Conservation (phyloP, 1,140 invertebrate species). For the Homarus americanus region DNA sequence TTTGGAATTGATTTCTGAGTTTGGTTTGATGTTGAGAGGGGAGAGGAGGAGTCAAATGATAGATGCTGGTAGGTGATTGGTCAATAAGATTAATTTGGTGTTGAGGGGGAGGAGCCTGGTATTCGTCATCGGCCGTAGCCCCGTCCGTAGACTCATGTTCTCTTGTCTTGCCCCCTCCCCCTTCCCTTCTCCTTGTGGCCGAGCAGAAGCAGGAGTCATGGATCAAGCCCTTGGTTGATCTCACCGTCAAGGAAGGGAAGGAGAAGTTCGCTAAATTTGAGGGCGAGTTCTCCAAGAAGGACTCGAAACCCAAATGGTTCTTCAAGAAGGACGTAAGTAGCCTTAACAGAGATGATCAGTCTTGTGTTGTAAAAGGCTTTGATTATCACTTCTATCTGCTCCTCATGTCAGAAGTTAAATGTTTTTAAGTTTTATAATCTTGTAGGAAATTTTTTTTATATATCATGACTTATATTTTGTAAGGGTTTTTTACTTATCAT, state of each 20-base stretch:
- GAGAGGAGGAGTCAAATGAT: too few relatives aligned
- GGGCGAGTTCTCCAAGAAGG: slow-evolving; percentile 92
- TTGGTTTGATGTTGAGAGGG: too few relatives aligned
- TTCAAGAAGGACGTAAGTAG: slow-evolving; percentile 93
- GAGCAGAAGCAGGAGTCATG: slow-evolving; percentile 96
- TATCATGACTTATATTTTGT: too few relatives aligned
- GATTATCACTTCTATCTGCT: too few relatives aligned
- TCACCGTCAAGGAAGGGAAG: slow-evolving; percentile 97
- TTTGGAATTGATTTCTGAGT: too few relatives aligned
- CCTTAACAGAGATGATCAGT: not conserved
- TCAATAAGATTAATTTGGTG: too few relatives aligned
- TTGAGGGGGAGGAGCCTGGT: not conserved
- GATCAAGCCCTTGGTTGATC: slow-evolving; percentile 95
- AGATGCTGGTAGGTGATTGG: too few relatives aligned
- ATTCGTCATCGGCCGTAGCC: not conserved
- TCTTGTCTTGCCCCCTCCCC: not conserved
- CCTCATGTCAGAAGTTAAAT: too few relatives aligned
- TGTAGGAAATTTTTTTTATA: too few relatives aligned
- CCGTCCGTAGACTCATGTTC: not conserved
- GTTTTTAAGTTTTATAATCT: too few relatives aligned
- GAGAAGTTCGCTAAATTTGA: slow-evolving; percentile 96
- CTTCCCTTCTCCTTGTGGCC: not conserved
- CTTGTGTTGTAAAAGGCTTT: too few relatives aligned
- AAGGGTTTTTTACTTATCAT: not conserved
- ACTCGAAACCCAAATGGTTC: slow-evolving; percentile 94